Conservation (phyloP, 1,140 invertebrate species). For the Micrasema minimum region DNA sequence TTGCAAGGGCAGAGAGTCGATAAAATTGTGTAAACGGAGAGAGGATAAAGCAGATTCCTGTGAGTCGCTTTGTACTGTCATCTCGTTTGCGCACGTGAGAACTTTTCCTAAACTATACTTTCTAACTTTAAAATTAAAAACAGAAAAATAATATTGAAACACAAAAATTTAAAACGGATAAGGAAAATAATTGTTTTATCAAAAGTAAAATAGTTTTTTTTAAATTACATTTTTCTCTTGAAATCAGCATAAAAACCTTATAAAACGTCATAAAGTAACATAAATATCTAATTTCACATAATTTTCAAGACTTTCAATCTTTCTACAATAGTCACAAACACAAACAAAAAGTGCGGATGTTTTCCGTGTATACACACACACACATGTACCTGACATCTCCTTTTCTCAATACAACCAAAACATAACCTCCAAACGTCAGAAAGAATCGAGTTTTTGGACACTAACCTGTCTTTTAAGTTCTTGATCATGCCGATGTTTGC, state of each 20-base stretch:
- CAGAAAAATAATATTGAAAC: background rate
- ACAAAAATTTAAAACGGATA: no score
- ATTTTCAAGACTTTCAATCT: no score
- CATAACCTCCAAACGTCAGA: constrained; percentile 48
- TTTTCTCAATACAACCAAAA: constrained; percentile 48
- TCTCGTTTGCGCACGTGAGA: constrained; percentile 11
- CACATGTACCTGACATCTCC: constrained; percentile 35
- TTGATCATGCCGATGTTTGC: constrained; percentile 47
- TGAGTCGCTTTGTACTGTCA: constrained; percentile 27
- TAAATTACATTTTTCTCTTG: no score
- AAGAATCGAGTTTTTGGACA: background rate
- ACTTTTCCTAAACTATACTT: constrained; percentile 11
- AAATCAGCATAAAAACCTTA: no score
- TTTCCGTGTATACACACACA: background rate
- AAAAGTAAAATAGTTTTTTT: no score
- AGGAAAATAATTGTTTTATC: no score
- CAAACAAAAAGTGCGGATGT: no score
- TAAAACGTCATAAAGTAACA: no score
- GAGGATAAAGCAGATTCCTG: constrained; percentile 44
- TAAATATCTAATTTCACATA: no score
- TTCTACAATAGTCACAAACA: no score
- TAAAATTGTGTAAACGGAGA: constrained; percentile 46
- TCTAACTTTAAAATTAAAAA: background rate
- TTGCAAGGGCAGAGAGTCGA: constrained; percentile 42
- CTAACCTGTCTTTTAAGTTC: constrained; percentile 39